Evolutionary conservation across 1,140 invertebrate species (phyloP), one percentile per base, ranked within the genome.

Genomic region (Samia ricini): DNA sequence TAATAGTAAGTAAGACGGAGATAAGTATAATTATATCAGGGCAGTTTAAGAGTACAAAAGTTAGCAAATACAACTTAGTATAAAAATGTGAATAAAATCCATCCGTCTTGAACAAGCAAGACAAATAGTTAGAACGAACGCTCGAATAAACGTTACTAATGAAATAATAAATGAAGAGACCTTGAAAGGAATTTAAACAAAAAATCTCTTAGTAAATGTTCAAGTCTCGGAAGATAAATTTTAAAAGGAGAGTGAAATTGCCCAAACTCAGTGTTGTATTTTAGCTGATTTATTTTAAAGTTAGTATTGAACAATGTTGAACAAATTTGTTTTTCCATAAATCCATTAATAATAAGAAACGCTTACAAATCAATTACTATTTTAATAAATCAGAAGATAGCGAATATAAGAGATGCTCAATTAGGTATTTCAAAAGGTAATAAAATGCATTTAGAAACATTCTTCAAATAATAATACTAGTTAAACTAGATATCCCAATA

Each of bases 121-220:
- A 76, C 66, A 73, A 73, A 73, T 73, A 71, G 66, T 59, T 4
- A 18, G 33, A 33, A 66, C 61, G 63, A 72, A 72, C n/a, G 64
- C 54, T 52, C 57, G 42, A 66, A 57, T 66, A 71, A 74, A 71
- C 74, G 66, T 60, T 61, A 61, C 68, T 72, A 72, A 73, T 73
- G 71, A 76, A 71, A 71, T 76, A 76, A 71, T 67, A 71, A 73
- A 76, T 76, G 66, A 42, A 42, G 12, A 66, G 2, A 66, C 59
- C 52, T 50, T 15, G 33, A 66, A 68, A 72, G 50, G 61, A 68
- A 68, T 42, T 42, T 42, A 42, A 42, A 42, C 33, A 64, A 60
- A 24, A 42, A 42, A 42, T 42, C 33, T 42, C 33, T 42, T 42
- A 42, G 4, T 15, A 42, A 42, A 12, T 42, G 10, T 42, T n/a